Base-by-base conservation (phyloP, 2,888 invertebrate genomes). In the Cosmia trapezina region DNA sequence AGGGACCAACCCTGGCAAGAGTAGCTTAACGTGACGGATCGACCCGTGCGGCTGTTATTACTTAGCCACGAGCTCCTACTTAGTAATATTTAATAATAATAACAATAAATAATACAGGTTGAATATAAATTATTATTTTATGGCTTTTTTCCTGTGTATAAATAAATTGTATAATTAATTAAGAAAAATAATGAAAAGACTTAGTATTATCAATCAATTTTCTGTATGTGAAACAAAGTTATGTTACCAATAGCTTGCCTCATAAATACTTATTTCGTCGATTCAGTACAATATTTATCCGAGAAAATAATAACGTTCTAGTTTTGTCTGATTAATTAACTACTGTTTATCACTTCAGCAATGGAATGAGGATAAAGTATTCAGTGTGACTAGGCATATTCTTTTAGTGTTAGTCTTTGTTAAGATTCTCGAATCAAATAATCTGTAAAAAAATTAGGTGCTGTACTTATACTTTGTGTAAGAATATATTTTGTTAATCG, bases 281-380 rank as follows among this genome's bases (percentile, higher is more conserved):
- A 51, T 57, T 49, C 33, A 56, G 14, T 41, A 65, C 22, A n/a
- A 37, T 59, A 37, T 56, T 61, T 47, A 19, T 49, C 12, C 17
- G 4, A 53, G 67, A 73, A 68, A 71, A 70, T 70, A 73, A 65
- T 43, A 66, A 59, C 51, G 47, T 67, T 68, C 70, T 80, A 86
- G 78, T 74, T 76, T 69, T 53, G 65, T 28, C 74, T 87, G 88
- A 90, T 87, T 88, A 89, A 90, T 86, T 87, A 86, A 83, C 73
- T 60, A 71, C 76, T 86, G 88, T 90, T 87, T 87, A 85, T 88
- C 85, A 86, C 84, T 81, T 78, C 79, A 85, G 87, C 11, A 37
- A 28, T 60, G n/a, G 53, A 71, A 22, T 47, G 56, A 69, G 47
- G 45, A 43, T 67, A 17, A 72, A 72, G 33, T 51, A 85, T 72